A percentile compares a stretch with the other conserved stretches of the same genome.
These are phyloP conservation scores for Lasioglossum calceatum DNA, from an alignment of 2,888 invertebrate species.

Conservation along the genomic window DNA sequence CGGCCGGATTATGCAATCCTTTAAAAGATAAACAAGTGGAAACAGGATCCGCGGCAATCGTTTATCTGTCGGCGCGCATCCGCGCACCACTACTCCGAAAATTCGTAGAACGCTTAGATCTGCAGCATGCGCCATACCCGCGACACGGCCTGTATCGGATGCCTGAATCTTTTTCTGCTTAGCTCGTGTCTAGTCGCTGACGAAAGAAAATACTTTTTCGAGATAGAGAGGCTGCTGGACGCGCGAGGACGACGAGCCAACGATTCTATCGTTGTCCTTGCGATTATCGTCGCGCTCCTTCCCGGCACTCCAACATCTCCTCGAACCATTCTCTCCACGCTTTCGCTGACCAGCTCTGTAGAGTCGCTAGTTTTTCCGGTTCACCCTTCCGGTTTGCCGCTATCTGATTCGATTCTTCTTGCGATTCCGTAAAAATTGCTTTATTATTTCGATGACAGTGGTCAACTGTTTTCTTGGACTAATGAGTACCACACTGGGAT, in stretches of 20 bases:
- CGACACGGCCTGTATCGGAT: conserved; percentile 56
- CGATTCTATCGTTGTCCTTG: conserved; percentile 17
- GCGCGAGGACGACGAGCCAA: conserved; percentile 19
- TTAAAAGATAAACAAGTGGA: conserved; percentile 32
- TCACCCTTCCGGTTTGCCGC: background rate
- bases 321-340: background rate
- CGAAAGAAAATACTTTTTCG: conserved; percentile 66
- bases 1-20: conserved; percentile 30
- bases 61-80: conserved; percentile 32
- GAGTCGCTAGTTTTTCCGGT: background rate
- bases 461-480: background rate
- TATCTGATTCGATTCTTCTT: background rate
- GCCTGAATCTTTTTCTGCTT: conserved; percentile 72
- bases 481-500: too few relatives aligned
- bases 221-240: conserved; percentile 47
- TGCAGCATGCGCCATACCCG: conserved; percentile 40
- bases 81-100: conserved; percentile 48
- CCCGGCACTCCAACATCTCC: background rate
- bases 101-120: conserved; percentile 72
- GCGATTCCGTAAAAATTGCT: background rate
- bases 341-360: background rate
- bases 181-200: conserved; percentile 71
- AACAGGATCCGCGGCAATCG: conserved; percentile 40
- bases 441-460: background rate
- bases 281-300: background rate